Percentiles rank a stretch among this genome's conserved stretches.
Conservation (phyloP, 2,113 vertebrate genomes). For the Panurus biarmicus region DNA sequence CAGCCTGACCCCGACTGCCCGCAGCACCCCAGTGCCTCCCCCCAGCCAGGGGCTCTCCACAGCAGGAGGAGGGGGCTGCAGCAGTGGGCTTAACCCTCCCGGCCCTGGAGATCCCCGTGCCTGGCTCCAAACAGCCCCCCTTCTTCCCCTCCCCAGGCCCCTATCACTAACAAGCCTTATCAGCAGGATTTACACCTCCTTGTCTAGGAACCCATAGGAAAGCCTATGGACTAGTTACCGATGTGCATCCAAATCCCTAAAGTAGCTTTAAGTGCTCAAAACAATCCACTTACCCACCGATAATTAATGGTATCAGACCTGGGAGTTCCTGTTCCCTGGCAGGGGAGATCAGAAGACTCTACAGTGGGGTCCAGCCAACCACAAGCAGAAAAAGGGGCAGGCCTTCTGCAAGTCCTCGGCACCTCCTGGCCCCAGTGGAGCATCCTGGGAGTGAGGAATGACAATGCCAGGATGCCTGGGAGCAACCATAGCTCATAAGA, state of each 20-base stretch:
- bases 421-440: not conserved
- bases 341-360: not conserved
- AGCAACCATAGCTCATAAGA: rapidly evolving
- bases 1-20: not conserved
- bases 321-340: not conserved
- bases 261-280: constrained; percentile 46
- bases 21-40: not conserved
- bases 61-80: not conserved
- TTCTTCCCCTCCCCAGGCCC: not conserved
- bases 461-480: not conserved
- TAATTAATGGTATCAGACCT: not conserved
- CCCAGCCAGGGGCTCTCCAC: not conserved
- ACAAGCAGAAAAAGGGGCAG: not conserved
- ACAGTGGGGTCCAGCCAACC: rapidly evolving
- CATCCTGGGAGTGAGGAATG: not conserved
- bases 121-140: not conserved
- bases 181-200: constrained; percentile 63
- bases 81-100: not conserved
- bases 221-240: not conserved
- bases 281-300: not conserved
- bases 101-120: constrained; percentile 18
- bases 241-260: constrained; percentile 35
- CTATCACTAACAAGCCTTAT: constrained; percentile 61
- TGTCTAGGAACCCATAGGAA: constrained; percentile 33
- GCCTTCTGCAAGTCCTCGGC: not conserved